phyloP scores from a whole-genome alignment of 2,113 vertebrate genomes.

The Microcebus murinus region DNA sequence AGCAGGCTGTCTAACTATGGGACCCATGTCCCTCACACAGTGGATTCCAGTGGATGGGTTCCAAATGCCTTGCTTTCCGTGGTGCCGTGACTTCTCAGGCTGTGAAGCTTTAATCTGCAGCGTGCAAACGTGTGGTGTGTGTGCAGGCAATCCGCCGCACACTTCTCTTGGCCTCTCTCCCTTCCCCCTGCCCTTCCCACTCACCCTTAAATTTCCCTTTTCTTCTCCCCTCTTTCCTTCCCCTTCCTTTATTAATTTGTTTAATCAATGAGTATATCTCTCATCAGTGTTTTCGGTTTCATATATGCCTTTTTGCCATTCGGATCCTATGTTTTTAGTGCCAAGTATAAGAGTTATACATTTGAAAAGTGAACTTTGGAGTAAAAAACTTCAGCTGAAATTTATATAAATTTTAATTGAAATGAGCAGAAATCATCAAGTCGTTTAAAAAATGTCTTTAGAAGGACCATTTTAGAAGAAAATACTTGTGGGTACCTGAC shows the following conservation, averaged over 20 bases:
- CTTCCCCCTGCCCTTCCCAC: neutral
- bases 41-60: neutral
- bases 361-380: conserved; percentile 23
- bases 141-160: neutral
- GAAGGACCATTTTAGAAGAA: conserved; percentile 33
- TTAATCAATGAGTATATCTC: neutral
- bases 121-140: too few relatives aligned
- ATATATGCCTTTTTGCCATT: neutral
- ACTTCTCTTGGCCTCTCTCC: neutral
- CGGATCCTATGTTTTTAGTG: neutral
- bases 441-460: neutral
- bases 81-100: neutral
- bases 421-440: neutral
- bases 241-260: neutral
- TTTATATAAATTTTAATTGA: conserved; percentile 14
- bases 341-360: neutral
- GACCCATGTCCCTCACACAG: neutral
- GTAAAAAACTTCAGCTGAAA: conserved; percentile 10
- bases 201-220: neutral
- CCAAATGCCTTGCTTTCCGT: neutral
- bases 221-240: neutral
- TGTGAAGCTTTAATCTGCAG: neutral
- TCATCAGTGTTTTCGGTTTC: neutral
- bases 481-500: neutral
- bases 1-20: neutral